These are phyloP conservation scores for Hapalemur alaotrensis DNA, from an alignment of 2,797 vertebrate genomes.

Conservation along the genomic window DNA sequence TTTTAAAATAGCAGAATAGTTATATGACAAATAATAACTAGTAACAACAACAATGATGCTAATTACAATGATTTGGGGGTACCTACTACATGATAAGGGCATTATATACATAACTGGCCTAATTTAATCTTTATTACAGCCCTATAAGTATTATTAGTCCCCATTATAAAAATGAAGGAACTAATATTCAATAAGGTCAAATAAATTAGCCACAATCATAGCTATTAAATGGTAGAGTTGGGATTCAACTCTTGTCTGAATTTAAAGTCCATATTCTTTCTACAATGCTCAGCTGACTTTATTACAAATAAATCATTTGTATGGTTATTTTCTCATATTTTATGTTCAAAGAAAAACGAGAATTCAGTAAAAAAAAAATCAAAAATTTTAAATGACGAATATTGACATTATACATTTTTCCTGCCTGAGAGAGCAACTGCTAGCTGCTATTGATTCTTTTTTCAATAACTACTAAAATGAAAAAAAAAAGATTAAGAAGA, in stretches of 20 bases:
- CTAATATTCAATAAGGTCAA: neutral
- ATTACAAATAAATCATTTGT: conserved; percentile 22
- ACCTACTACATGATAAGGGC: neutral
- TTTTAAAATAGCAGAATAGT: neutral
- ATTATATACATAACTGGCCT: neutral
- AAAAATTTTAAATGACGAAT: conserved; percentile 22
- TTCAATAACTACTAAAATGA: neutral
- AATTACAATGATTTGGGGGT: neutral
- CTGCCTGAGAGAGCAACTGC: neutral
- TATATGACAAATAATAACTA: neutral
- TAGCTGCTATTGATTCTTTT: neutral
- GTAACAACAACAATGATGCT: neutral
- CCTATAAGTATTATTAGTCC: neutral
- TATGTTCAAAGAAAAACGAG: neutral
- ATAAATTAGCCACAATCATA: neutral
- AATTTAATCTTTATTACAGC: neutral
- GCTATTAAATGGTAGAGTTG: neutral
- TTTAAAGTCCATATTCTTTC: conserved; percentile 20
- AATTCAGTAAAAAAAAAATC: neutral
- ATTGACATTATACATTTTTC: neutral
- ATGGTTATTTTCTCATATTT: neutral
- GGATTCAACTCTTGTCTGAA: neutral
- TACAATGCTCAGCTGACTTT: neutral
- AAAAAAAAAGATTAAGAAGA: neutral
- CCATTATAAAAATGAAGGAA: neutral